Conservation (phyloP, 2,888 invertebrate genomes). For the Dolichopus griseipennis region DNA sequence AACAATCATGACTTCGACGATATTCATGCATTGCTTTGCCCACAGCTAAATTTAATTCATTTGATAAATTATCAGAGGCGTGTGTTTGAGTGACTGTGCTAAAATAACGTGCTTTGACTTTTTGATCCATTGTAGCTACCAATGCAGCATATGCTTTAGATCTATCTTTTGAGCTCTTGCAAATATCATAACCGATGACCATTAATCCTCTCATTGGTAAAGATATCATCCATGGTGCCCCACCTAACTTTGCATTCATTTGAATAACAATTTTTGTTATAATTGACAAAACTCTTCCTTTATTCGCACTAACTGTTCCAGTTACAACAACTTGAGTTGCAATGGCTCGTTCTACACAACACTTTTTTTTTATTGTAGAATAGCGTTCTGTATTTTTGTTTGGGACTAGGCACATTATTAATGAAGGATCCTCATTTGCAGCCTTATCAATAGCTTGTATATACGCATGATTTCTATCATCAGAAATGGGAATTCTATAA, state of each 20-base stretch:
- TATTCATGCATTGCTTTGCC: conserved; percentile 38
- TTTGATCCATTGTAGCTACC: conserved; percentile 61
- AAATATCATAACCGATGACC: conserved; percentile 83
- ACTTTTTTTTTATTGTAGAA: conserved; percentile 79
- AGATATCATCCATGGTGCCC: conserved; percentile 75
- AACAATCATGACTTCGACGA: conserved; percentile 31
- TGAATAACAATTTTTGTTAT: conserved; percentile 91
- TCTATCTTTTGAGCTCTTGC: conserved; percentile 67
- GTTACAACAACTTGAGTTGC: conserved; percentile 54
- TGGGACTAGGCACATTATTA: conserved; percentile 62
- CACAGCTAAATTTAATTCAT: conserved; percentile 60
- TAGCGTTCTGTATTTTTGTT: conserved; percentile 69
- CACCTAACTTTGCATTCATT: conserved; percentile 87
- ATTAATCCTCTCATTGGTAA: conserved; percentile 61
- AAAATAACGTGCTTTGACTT: conserved; percentile 57
- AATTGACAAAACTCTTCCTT: conserved; percentile 58
- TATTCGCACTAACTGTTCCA: conserved; percentile 28
- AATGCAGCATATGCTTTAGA: conserved; percentile 64
- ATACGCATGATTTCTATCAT: conserved; percentile 56
- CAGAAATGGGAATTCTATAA: conserved; percentile 34
- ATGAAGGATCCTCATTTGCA: conserved; percentile 50
- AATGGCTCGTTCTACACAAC: conserved; percentile 62
- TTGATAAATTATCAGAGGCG: conserved; percentile 64
- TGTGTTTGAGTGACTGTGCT: conserved; percentile 64
- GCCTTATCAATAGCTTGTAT: conserved; percentile 53